These are phyloP conservation scores for Scaptomyza caliginosa DNA, from an alignment of 2,888 invertebrate species.

Conservation along the genomic window DNA sequence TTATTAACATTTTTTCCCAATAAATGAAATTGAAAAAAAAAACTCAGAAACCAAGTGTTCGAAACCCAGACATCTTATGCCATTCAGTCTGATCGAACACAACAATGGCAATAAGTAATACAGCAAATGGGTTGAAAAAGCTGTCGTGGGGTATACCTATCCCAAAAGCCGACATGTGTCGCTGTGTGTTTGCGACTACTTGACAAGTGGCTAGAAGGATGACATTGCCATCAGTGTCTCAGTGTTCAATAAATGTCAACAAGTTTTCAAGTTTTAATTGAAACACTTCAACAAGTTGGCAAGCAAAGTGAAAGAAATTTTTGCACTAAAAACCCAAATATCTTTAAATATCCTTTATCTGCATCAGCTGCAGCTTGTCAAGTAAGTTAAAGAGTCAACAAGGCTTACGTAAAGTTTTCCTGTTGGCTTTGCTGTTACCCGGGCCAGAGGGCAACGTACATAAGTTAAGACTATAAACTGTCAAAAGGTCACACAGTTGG, in stretches of 20 bases:
- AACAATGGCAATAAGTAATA: conserved; percentile 55
- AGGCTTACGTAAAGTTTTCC: conserved; percentile 51
- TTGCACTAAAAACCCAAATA: conserved; percentile 34
- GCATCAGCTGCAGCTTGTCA: conserved; percentile 48
- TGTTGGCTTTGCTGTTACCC: conserved; percentile 29
- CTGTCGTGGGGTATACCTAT: conserved; percentile 20
- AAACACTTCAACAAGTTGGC: conserved; percentile 68
- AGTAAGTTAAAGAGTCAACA: conserved; percentile 66
- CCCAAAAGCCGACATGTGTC: background rate
- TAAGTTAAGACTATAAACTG: conserved; percentile 54
- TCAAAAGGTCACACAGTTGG: conserved; percentile 63
- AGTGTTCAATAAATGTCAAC: conserved; percentile 73
- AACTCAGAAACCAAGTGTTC: too few relatives aligned
- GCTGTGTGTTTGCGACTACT: conserved; percentile 7
- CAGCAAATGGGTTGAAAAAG: conserved; percentile 30
- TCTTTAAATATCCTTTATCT: conserved; percentile 41
- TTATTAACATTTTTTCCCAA: conserved; percentile 8
- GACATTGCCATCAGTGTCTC: conserved; percentile 29
- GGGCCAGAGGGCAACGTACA: conserved; percentile 14
- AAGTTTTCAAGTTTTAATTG: conserved; percentile 75
- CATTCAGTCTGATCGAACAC: conserved; percentile 15
- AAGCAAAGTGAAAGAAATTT: conserved; percentile 47
- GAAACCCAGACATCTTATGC: background rate
- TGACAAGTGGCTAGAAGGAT: conserved; percentile 30
- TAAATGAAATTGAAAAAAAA: conserved; percentile 11